phyloP scores from a whole-genome alignment of 2,888 invertebrate genomes.

The Hirtodrosophila confusa region DNA sequence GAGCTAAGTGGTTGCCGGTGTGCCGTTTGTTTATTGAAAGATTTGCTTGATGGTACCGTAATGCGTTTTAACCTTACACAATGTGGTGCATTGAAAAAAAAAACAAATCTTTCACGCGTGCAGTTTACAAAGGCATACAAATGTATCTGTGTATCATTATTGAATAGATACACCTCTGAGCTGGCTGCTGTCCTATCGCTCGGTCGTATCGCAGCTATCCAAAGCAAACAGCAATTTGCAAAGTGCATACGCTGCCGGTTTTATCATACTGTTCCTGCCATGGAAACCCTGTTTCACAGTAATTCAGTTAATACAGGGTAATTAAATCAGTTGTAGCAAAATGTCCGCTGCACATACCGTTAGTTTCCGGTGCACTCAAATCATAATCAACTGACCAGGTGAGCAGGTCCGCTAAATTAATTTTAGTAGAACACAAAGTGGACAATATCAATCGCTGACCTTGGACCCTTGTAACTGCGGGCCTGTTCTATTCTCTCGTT shows the following conservation, averaged over 20 bases:
- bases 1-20: conserved; percentile 35
- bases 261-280: not conserved
- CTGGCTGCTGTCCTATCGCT: conserved; percentile 14
- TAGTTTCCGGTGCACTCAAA: conserved; percentile 1
- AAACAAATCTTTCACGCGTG: conserved; percentile 2
- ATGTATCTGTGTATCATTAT: conserved; percentile 14
- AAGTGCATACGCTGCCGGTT: not conserved
- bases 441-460: no score
- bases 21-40: conserved; percentile 28
- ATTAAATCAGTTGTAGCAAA: not conserved
- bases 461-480: no score
- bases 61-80: conserved; percentile 3
- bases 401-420: not conserved
- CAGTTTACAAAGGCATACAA: no score
- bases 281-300: not conserved
- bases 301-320: not conserved
- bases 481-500: no score
- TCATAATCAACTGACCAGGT: not conserved
- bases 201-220: conserved; percentile 5
- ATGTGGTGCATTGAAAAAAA: not conserved
- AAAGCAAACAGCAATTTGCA: not conserved
- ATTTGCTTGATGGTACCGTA: conserved; percentile 10
- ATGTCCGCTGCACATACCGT: not conserved
- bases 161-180: conserved; percentile 17
- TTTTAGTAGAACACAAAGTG: not conserved